phyloP scores from a whole-genome alignment of 2,888 invertebrate species.

The Lasioglossum morio region DNA sequence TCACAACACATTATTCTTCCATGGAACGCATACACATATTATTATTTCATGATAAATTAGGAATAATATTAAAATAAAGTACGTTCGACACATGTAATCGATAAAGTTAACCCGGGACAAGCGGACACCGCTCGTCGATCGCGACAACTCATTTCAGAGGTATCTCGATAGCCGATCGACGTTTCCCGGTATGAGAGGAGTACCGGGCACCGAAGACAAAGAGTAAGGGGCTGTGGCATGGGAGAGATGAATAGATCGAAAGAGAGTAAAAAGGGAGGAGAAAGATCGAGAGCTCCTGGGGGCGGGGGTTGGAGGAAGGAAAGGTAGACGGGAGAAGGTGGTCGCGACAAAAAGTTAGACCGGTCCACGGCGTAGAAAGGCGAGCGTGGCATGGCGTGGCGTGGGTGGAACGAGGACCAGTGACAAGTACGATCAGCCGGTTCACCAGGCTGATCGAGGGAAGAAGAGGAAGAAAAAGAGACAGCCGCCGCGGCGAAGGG shows the following conservation, averaged over 20 bases:
- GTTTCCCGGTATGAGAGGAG: slow-evolving; percentile 51
- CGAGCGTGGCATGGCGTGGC: slow-evolving; percentile 60
- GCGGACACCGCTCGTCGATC: neutral
- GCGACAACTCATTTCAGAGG: slow-evolving; percentile 66
- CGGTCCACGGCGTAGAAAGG: slow-evolving; percentile 65
- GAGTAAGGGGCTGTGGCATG: slow-evolving; percentile 23
- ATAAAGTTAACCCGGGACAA: neutral
- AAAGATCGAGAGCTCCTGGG: neutral
- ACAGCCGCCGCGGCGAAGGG: slow-evolving; percentile 5
- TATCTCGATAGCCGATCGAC: slow-evolving; percentile 60
- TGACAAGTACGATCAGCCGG: slow-evolving; percentile 72
- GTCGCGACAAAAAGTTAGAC: slow-evolving; percentile 69
- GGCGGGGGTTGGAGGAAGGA: neutral
- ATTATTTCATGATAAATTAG: no score
- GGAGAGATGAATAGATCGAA: slow-evolving; percentile 24
- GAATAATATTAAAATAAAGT: no score
- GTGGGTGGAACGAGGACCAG: slow-evolving; percentile 71
- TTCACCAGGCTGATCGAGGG: slow-evolving; percentile 63
- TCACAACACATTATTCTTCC: no score
- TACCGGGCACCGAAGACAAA: slow-evolving; percentile 35
- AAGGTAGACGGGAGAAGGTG: slow-evolving; percentile 27
- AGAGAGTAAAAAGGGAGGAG: neutral
- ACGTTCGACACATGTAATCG: no score
- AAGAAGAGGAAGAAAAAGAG: slow-evolving; percentile 54
- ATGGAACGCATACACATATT: no score